Conservation (phyloP, 2,797 vertebrate genomes). For the Myotis findleyi region DNA sequence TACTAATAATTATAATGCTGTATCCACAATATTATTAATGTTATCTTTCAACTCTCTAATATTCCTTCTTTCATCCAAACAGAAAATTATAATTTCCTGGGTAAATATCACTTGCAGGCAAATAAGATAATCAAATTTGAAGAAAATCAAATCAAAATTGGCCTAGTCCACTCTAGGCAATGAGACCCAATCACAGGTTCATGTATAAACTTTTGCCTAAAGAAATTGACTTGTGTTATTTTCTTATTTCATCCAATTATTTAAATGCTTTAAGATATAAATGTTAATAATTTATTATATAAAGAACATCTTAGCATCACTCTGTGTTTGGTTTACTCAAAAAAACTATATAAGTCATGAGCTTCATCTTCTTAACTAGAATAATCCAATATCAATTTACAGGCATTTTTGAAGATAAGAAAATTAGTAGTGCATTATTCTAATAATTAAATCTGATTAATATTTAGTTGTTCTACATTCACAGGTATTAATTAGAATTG, state of each 20-base stretch:
- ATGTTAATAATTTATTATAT: slow-evolving; percentile 26
- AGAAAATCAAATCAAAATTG: background rate
- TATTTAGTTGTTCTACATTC: slow-evolving; percentile 82
- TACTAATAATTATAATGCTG: slow-evolving; percentile 7
- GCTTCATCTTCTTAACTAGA: slow-evolving; percentile 77
- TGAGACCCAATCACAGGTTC: background rate
- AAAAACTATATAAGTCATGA: slow-evolving; percentile 70
- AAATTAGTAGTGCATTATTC: slow-evolving; percentile 80
- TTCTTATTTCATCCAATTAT: slow-evolving; percentile 57
- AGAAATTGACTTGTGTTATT: slow-evolving; percentile 51
- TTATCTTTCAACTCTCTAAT: slow-evolving; percentile 27
- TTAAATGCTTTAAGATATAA: slow-evolving; percentile 31
- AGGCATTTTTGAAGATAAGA: slow-evolving; percentile 78
- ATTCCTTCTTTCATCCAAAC: slow-evolving; percentile 38
- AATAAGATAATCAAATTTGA: slow-evolving; percentile 60
- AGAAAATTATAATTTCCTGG: slow-evolving; percentile 61
- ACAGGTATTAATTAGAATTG: slow-evolving; percentile 83
- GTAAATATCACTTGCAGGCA: slow-evolving; percentile 56
- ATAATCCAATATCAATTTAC: slow-evolving; percentile 83
- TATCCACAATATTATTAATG: background rate
- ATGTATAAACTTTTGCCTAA: background rate
- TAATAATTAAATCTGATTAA: slow-evolving; percentile 87
- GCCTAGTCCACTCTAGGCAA: background rate
- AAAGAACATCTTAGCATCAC: slow-evolving; percentile 35
- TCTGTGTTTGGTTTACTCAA: slow-evolving; percentile 51